phyloP scores from a whole-genome alignment of 2,888 invertebrate species.

The Cryptops parisi region DNA sequence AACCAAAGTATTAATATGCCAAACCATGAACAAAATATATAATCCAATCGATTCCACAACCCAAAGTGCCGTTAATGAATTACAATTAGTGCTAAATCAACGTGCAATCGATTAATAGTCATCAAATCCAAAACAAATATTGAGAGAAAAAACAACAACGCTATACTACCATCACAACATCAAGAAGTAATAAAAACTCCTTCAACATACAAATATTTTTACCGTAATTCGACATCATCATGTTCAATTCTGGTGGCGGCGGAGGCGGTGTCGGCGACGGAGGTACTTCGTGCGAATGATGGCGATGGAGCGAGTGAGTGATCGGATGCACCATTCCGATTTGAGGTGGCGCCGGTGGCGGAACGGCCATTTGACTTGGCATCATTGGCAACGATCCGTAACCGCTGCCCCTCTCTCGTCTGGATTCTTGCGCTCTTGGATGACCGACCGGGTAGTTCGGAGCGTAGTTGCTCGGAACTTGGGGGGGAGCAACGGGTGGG shows the following conservation, averaged over 20 bases:
- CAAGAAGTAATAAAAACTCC: too few species aligned
- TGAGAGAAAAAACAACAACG: too few species aligned
- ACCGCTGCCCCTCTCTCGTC: constrained; percentile 57
- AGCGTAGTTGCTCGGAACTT: constrained; percentile 87
- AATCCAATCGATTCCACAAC: too few species aligned
- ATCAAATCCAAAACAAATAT: too few species aligned
- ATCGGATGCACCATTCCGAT: constrained; percentile 81
- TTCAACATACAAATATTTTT: too few species aligned
- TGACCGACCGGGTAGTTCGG: constrained; percentile 82
- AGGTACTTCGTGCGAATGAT: constrained; percentile 2
- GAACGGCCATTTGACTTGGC: constrained; percentile 46
- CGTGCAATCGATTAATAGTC: too few species aligned
- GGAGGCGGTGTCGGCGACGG: constrained; percentile 50
- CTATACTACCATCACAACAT: too few species aligned
- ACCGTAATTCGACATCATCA: constrained; percentile 7
- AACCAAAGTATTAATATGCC: too few species aligned
- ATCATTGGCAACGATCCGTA: constrained; percentile 71
- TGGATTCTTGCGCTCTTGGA: constrained; percentile 34
- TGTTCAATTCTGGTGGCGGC: constrained; percentile 39
- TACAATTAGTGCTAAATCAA: too few species aligned
- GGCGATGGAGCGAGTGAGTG: constrained; percentile 22
- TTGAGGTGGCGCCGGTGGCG: constrained; percentile 48
- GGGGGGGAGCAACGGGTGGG: constrained; percentile 92
- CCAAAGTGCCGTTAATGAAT: too few species aligned
- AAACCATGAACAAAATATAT: too few species aligned